Conservation (phyloP, 2,113 vertebrate species). For the Ivindomyrus marchei region DNA sequence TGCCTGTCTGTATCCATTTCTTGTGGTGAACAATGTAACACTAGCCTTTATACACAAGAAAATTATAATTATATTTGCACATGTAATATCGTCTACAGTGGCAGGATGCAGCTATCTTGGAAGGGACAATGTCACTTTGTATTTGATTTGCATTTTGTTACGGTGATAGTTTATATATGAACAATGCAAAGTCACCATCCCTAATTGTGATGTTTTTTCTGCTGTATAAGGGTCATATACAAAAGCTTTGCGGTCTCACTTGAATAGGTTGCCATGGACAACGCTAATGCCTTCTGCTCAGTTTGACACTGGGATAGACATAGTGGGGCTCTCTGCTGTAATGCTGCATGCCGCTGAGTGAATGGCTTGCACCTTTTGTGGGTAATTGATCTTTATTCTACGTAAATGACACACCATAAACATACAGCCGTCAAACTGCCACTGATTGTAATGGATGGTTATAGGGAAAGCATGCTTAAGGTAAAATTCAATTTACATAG, state of each 20-base stretch:
- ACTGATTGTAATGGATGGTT: background rate
- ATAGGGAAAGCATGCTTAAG: background rate
- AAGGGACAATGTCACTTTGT: background rate
- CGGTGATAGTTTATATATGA: background rate
- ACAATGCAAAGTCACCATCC: background rate
- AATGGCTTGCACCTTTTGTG: background rate
- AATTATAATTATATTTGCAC: background rate
- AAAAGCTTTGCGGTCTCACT: background rate
- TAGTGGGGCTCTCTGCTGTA: background rate
- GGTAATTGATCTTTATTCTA: slow-evolving; percentile 5
- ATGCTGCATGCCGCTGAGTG: background rate
- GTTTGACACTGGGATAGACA: background rate
- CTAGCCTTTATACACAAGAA: background rate
- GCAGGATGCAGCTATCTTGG: background rate
- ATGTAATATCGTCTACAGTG: background rate
- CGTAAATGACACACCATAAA: background rate
- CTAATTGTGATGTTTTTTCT: background rate
- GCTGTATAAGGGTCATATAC: background rate
- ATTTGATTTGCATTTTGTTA: background rate
- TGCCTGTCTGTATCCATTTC: background rate
- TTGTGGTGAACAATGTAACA: background rate
- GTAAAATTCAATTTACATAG: background rate
- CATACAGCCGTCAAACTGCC: background rate
- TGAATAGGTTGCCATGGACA: slow-evolving; percentile 14
- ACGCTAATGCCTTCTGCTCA: slow-evolving; percentile 11